Conservation (phyloP, 2,797 vertebrate species). For the Cossypha niveicapilla region DNA sequence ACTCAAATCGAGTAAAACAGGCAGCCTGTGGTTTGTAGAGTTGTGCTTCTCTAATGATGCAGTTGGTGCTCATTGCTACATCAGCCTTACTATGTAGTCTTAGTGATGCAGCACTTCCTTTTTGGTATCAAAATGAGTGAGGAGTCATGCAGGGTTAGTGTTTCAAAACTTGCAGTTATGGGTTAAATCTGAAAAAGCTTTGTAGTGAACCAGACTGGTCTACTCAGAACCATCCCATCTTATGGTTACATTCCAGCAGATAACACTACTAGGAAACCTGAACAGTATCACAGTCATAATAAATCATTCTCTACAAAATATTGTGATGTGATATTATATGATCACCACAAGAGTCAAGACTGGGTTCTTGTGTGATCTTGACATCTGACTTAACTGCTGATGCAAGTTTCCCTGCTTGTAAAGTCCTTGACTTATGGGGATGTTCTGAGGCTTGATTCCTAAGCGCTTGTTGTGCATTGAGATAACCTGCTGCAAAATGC, state of each 20-base stretch:
- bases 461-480: background rate
- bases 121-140: background rate
- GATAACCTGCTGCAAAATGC: background rate
- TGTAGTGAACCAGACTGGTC: background rate
- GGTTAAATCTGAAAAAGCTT: background rate
- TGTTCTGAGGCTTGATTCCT: background rate
- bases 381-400: background rate
- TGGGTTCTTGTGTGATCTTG: background rate
- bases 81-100: background rate
- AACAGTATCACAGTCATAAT: background rate
- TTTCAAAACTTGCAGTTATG: background rate
- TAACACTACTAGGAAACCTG: background rate
- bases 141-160: background rate
- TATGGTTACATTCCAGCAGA: background rate
- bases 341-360: background rate
- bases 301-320: background rate
- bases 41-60: background rate
- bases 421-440: background rate
- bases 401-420: background rate
- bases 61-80: background rate
- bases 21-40: background rate
- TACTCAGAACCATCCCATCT: background rate
- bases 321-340: background rate
- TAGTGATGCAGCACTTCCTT: background rate
- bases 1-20: background rate